Evolutionary conservation across 1,140 invertebrate species (phyloP), one percentile per base, ranked within the genome.

Genomic region (Vanessa tameamea): DNA sequence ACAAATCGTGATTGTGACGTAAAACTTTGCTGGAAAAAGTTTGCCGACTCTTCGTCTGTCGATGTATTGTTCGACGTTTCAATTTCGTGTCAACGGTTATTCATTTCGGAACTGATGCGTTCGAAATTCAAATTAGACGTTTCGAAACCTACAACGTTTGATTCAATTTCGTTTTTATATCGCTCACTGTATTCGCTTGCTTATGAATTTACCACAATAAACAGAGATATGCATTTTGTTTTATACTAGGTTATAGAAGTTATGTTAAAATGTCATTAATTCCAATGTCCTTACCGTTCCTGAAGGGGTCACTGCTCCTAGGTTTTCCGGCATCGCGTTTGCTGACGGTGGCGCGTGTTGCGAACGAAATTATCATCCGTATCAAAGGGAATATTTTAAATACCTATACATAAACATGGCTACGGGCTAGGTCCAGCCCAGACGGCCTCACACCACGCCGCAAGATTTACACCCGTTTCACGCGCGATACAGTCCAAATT

Each of bases 351-450:
- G 73, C 79, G 79, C 73, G 81, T 75, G 78, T 83, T 78, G 73
- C 80, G 82, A 88, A 87, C 82, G 80, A 89, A 90, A 91, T 92
- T 92, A 90, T 92, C 89, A 86, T 92, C 81, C 75, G 84, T 87
- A 92, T 92, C 89, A 92, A 92, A 92, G 88, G 85, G 90, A 90
- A 92, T 90, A 90, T 92, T 91, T 90, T 88, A 90, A 90, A 92
- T 89, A 87, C 85, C 82, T 90, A 91, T 83, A 87, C 86, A 89
- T 86, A 86, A 85, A 84, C 83, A 87, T 83, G 81, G 84, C 78
- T 50, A 50, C 76, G 76, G 79, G 83, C 82, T 82, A 83, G 79
- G 84, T 84, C 85, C 87, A 89, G 87, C 80, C 86, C 88, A 90
- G 87, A 89, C 90, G 79, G 77, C 80, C 86, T 77, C 87, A 84